phyloP scores from a whole-genome alignment of 2,113 vertebrate genomes.

The Zosterops japonicus region DNA sequence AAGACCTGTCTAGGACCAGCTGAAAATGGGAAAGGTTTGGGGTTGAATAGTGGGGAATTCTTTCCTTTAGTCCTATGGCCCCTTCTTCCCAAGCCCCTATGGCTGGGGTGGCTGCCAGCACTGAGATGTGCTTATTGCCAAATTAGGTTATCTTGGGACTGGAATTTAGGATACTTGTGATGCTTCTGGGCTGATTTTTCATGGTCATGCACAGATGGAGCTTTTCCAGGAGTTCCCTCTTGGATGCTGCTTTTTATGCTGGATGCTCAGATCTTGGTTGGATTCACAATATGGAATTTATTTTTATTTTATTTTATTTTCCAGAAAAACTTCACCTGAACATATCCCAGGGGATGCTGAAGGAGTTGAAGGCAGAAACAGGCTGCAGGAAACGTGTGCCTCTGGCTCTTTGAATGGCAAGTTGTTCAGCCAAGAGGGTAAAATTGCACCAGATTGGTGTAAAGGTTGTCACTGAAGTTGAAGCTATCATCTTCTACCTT shows the following conservation, averaged over 20 bases:
- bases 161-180: not conserved
- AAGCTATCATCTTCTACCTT: not conserved
- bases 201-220: not conserved
- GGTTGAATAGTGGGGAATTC: not conserved
- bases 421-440: not conserved
- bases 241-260: not conserved
- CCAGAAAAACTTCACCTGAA: not conserved
- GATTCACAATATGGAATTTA: not conserved
- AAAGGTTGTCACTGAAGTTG: not conserved
- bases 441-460: not conserved
- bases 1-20: not conserved
- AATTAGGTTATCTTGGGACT: not conserved
- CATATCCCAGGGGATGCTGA: not conserved
- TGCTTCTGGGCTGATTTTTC: not conserved
- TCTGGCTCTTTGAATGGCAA: slow-evolving; percentile 37
- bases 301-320: too few relatives aligned
- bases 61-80: not conserved
- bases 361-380: not conserved
- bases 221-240: not conserved
- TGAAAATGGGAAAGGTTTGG: not conserved
- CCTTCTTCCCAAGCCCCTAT: not conserved
- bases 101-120: not conserved
- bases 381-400: rapidly evolving
- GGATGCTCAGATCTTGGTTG: not conserved
- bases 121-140: rapidly evolving